Evolutionary conservation across 2,113 vertebrate species (phyloP), one percentile per base, ranked within the genome.

Genomic region (Calyptomena viridis): DNA sequence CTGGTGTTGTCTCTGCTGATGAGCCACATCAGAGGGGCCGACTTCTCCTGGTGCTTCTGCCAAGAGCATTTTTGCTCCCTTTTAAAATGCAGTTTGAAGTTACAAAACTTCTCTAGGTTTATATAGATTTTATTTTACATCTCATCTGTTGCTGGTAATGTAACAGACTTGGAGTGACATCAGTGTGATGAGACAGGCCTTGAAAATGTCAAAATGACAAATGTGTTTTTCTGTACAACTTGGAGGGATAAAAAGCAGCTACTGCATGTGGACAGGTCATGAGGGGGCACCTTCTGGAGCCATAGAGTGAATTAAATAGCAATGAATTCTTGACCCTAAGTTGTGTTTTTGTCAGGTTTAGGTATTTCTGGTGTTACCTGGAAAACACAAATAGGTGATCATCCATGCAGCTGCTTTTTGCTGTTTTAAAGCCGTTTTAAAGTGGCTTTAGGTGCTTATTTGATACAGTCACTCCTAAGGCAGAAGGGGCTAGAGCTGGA

Each of bases 181-280:
- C 75, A 22, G 42, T 2, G 55, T 5, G 55, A 44, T 56, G 75
- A 77, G 71, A 59, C 7, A 33, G 85, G 25, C 53, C 11, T 3
- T 66, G 93, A 59, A 42, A 52, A 37, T n/a, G 67, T 52, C 90
- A 55, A 9, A 40, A 8, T 75, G 75, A 78, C 52, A 74, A 28
- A 71, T 17, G 58, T 31, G 73, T 8, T 74, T 11, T 52, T 56
- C 58, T 63, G 66, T 42, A 23, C 58, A 12, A 1, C n/a, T 17
- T 12, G 30, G 37, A 24, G 87, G 58, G 66, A 6, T 4, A 7
- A 64, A 72, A 46, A 58, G 66, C 42, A 77, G 83, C 76, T 58
- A 1, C 24, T 60, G 67, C 35, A 22, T 0, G 3, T 25, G 42
- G 27, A 4, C 1, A 9, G 23, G 20, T 42, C 30, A 0, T 5